Evolutionary conservation across 2,888 invertebrate genomes (phyloP).

Genomic region (Dryomyza anilis): DNA sequence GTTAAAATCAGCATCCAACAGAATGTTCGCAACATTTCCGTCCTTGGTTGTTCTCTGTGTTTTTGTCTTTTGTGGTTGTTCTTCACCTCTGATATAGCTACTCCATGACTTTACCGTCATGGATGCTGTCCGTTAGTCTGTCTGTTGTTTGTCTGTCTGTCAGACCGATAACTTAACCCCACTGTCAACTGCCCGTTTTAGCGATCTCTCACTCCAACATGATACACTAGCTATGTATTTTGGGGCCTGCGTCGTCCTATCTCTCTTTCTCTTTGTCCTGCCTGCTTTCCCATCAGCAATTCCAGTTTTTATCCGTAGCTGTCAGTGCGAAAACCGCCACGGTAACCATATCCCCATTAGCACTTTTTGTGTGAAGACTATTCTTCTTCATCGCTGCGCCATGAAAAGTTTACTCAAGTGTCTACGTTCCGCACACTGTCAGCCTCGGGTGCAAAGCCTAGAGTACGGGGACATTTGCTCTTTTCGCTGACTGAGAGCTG

Average conservation of each 20-base stretch:
- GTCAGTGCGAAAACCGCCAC: slow-evolving; percentile 27
- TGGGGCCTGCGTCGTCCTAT: not conserved
- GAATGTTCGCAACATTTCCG: not conserved
- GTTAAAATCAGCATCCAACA: slow-evolving; percentile 46
- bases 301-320: slow-evolving; percentile 24
- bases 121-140: not conserved
- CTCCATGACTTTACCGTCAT: not conserved
- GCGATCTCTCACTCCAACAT: slow-evolving; percentile 6
- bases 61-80: too few relatives aligned
- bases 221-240: not conserved
- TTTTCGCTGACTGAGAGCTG: not conserved
- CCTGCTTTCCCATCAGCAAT: too few relatives aligned
- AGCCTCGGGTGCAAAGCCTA: too few relatives aligned
- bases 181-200: slow-evolving; percentile 15
- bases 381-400: slow-evolving; percentile 2
- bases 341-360: slow-evolving; percentile 29
- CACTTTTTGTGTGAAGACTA: slow-evolving; percentile 22
- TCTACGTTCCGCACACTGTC: not conserved
- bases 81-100: slow-evolving; percentile 30
- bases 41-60: too few relatives aligned
- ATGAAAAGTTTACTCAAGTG: slow-evolving; percentile 20
- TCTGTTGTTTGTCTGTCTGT: slow-evolving; percentile 15
- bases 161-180: slow-evolving; percentile 30
- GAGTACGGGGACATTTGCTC: slow-evolving; percentile 4
- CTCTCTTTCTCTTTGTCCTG: not conserved